Conservation (phyloP, 2,888 invertebrate genomes). For the Bedellia somnulentella region DNA sequence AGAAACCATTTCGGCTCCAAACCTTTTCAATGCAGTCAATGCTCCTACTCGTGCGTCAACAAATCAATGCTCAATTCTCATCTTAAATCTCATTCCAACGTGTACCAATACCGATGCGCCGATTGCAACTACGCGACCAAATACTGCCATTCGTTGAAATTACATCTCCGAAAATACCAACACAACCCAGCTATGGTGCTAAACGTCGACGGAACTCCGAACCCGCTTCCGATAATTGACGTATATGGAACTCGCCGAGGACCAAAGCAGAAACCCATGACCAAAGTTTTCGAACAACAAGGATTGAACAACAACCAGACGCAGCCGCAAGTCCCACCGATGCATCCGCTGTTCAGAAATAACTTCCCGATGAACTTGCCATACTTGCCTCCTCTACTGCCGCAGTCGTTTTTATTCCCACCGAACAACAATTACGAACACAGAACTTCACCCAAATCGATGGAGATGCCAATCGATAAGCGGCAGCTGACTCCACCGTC, state of each 20-base stretch:
- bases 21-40: slow-evolving; percentile 91
- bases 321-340: slow-evolving; percentile 24
- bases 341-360: slow-evolving; percentile 40
- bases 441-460: slow-evolving; percentile 25
- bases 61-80: slow-evolving; percentile 99
- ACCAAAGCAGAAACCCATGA: slow-evolving; percentile 66
- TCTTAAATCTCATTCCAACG: slow-evolving; percentile 90
- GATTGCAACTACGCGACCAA: slow-evolving; percentile 97
- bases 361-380: slow-evolving; percentile 49
- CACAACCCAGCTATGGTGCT: slow-evolving; percentile 91
- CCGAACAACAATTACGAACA: slow-evolving; percentile 45
- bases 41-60: slow-evolving; percentile 91
- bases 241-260: slow-evolving; percentile 89
- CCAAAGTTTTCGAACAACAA: slow-evolving; percentile 38
- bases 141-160: slow-evolving; percentile 95
- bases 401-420: slow-evolving; percentile 49
- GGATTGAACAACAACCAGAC: slow-evolving; percentile 23
- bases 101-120: slow-evolving; percentile 90
- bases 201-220: slow-evolving; percentile 86
- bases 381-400: slow-evolving; percentile 46
- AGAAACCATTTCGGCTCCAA: slow-evolving; percentile 94
- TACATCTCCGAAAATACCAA: slow-evolving; percentile 88
- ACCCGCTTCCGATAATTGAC: slow-evolving; percentile 85
- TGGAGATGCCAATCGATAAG: slow-evolving; percentile 23
- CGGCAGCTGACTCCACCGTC: slow-evolving; percentile 27